A percentile compares a stretch with the other conserved stretches of the same genome.
Conservation (phyloP, 1,140 invertebrate species). For the Lucilia cuprina region DNA sequence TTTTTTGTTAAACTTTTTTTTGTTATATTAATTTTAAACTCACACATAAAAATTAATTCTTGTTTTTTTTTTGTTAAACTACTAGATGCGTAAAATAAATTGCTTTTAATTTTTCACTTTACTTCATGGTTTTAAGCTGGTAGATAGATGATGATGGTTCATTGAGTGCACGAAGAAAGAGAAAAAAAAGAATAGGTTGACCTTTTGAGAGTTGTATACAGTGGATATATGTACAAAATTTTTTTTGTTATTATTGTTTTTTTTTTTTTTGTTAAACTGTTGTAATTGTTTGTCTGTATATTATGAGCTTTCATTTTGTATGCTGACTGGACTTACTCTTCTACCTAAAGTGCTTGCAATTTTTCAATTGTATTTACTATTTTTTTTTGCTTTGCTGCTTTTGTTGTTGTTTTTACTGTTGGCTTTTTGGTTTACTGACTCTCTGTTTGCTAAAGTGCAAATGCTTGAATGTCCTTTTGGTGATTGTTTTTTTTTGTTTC, state of each 20-base stretch:
- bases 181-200: conserved; percentile 9
- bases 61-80: background rate
- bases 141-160: too few relatives aligned
- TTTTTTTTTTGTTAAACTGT: conserved; percentile 9
- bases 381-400: background rate
- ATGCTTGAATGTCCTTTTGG: background rate
- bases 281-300: conserved; percentile 33
- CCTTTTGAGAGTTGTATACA: conserved; percentile 24
- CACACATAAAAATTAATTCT: conserved; percentile 30
- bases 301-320: conserved; percentile 28
- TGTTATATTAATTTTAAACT: background rate
- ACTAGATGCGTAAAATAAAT: conserved; percentile 52
- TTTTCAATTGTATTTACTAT: conserved; percentile 54
- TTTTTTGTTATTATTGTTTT: background rate
- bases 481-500: too few relatives aligned
- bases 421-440: background rate
- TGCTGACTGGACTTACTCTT: background rate
- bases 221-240: background rate
- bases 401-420: too few relatives aligned
- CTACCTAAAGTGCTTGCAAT: conserved; percentile 62
- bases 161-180: background rate
- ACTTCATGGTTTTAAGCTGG: background rate
- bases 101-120: conserved; percentile 61
- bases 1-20: background rate
- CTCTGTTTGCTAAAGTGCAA: background rate